phyloP scores from a whole-genome alignment of 2,888 invertebrate genomes.

The Eutolmus rufibarbis region DNA sequence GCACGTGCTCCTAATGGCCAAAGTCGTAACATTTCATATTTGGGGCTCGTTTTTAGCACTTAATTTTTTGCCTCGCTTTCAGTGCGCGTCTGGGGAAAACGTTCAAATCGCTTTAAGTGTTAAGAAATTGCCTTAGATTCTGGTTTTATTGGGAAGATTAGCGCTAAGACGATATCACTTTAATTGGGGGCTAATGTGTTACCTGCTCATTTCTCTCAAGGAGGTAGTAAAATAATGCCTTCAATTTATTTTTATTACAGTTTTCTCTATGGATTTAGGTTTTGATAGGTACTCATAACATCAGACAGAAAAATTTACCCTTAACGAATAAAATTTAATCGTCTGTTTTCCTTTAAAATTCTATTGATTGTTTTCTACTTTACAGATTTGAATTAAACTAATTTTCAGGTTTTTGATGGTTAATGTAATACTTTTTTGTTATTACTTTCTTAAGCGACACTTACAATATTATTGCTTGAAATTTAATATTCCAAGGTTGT shows the following conservation, averaged over 20 bases:
- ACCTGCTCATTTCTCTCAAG: not conserved
- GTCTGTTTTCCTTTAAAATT: no score
- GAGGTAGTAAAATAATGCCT: not conserved
- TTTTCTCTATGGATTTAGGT: no score
- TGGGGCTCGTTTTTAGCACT: not conserved
- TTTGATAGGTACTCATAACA: no score
- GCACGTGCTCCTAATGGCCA: slow-evolving; percentile 39
- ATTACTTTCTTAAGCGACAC: no score
- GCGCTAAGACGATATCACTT: not conserved
- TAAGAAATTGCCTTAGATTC: not conserved
- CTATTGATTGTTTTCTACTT: no score
- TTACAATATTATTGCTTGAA: no score
- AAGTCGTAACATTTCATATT: slow-evolving; percentile 38
- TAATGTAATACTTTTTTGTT: no score
- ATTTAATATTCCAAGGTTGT: no score
- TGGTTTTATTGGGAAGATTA: not conserved
- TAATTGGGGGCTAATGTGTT: not conserved
- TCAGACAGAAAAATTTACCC: no score
- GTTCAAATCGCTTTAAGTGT: not conserved
- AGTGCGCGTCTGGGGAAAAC: not conserved
- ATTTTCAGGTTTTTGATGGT: no score
- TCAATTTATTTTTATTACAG: not conserved
- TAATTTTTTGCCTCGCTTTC: not conserved
- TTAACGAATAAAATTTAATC: no score
- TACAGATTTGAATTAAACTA: no score